Evolutionary conservation across 2,888 invertebrate genomes (phyloP).

Genomic region (Cetonia aurata): DNA sequence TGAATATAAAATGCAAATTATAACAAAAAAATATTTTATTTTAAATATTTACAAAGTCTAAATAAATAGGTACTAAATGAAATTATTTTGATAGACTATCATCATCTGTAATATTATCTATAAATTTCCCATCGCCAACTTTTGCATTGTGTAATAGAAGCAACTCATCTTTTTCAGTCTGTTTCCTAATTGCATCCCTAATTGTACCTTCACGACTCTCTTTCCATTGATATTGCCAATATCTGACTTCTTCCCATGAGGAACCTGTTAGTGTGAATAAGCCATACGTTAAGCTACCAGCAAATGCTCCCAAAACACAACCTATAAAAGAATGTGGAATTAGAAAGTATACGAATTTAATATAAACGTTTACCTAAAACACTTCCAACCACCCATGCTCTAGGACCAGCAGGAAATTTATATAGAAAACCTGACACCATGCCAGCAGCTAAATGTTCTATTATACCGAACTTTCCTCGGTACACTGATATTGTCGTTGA

Average conservation of each 20-base stretch:
- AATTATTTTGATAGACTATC: background rate
- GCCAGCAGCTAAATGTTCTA: constrained; percentile 78
- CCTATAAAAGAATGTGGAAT: constrained; percentile 65
- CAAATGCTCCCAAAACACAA: constrained; percentile 71
- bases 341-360: constrained; percentile 4
- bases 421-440: constrained; percentile 75
- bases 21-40: too few species aligned
- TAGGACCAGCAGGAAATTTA: constrained; percentile 77
- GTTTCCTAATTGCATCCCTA: constrained; percentile 57
- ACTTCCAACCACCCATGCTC: constrained; percentile 77
- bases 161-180: constrained; percentile 57
- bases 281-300: constrained; percentile 70
- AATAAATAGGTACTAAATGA: too few species aligned
- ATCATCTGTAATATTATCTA: background rate
- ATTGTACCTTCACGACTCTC: constrained; percentile 62
- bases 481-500: constrained; percentile 77
- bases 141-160: constrained; percentile 49
- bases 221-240: constrained; percentile 71
- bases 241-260: constrained; percentile 75
- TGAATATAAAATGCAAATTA: too few species aligned
- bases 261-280: constrained; percentile 72
- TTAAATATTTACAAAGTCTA: too few species aligned
- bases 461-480: constrained; percentile 74
- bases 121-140: constrained; percentile 40
- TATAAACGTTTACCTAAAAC: constrained; percentile 70